Conservation (phyloP, 1,140 invertebrate genomes). For the Drosophila leontia region DNA sequence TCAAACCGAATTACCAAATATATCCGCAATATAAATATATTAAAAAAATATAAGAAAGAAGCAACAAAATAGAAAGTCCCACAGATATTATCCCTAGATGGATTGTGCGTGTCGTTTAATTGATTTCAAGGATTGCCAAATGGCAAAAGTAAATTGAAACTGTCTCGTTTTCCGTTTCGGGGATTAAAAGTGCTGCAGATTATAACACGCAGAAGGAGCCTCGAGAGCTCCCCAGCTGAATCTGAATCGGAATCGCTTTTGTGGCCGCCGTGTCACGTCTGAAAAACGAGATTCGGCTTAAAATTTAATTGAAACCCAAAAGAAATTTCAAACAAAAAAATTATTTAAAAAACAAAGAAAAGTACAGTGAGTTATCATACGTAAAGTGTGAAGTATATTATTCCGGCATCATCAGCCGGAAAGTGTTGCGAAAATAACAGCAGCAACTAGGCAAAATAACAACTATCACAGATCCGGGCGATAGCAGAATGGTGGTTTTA, state of each 20-base stretch:
- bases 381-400: conserved; percentile 14
- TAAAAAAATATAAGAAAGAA: conserved; percentile 1
- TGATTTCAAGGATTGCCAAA: conserved; percentile 77
- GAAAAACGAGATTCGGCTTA: conserved; percentile 64
- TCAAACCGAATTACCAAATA: conserved; percentile 26
- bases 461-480: conserved; percentile 47
- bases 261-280: conserved; percentile 69
- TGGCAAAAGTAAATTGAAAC: conserved; percentile 70
- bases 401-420: conserved; percentile 52
- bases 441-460: conserved; percentile 44
- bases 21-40: conserved; percentile 1
- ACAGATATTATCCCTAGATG: conserved; percentile 49
- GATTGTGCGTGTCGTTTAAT: conserved; percentile 78
- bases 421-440: conserved; percentile 35
- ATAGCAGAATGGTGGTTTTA: conserved; percentile 89
- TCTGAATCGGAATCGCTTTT: conserved; percentile 58
- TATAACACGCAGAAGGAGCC: conserved; percentile 57
- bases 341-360: conserved; percentile 12
- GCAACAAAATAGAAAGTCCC: background rate
- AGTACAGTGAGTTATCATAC: conserved; percentile 9
- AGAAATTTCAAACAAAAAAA: conserved; percentile 26
- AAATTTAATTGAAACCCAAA: conserved; percentile 72
- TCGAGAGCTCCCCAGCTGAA: conserved; percentile 15
- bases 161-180: conserved; percentile 57
- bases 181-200: conserved; percentile 78